Base-by-base conservation (phyloP, 1,140 invertebrate species). In the Aradophagus sp. region DNA sequence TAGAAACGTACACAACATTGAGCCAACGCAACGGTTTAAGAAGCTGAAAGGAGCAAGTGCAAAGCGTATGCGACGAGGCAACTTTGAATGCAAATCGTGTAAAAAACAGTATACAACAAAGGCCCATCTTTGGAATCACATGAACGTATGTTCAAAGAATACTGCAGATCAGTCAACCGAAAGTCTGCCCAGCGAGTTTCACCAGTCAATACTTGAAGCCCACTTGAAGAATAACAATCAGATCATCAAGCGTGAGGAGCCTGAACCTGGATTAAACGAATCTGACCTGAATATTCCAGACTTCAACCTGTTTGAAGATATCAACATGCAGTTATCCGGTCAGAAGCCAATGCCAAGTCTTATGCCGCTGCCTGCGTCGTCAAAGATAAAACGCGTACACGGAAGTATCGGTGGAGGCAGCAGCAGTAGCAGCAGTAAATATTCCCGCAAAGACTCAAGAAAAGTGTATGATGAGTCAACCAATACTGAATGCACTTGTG, bases 401-500 rank as follows among this genome's bases (percentile, higher is more conserved):
- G n/a, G n/a, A n/a, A n/a, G n/a, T n/a, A n/a, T n/a, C n/a, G n/a
- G n/a, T n/a, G n/a, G n/a, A n/a, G 41, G 67, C 0, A 66, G 58
- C 23, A 76, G 66, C 19, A 44, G 67, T 0, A 66, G 58, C 23
- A 76, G 66, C 19, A 73, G 71, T n/a, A 85, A 85, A 15, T 84
- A 81, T 32, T 83, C 84, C 6, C 74, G 84, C 2, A 86, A 86
- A 27, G 84, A 85, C 45, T 86, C 84, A 1, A 75, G 83, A 0
- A 86, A 86, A 19, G 83, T 86, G 1, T 85, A 85, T 34, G 84
- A 86, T 11, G 84, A 86, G 44, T 83, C 80, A 6, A 84, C 82
- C 0, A 86, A 86, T 27, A 85, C 84, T 2, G 84, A 84, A 8
- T 86, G 84, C 31, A 79, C 81, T 0, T 90, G 89, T 59, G 88